Base-by-base conservation (phyloP, 2,888 invertebrate genomes). In the Melinaea menophilus region DNA sequence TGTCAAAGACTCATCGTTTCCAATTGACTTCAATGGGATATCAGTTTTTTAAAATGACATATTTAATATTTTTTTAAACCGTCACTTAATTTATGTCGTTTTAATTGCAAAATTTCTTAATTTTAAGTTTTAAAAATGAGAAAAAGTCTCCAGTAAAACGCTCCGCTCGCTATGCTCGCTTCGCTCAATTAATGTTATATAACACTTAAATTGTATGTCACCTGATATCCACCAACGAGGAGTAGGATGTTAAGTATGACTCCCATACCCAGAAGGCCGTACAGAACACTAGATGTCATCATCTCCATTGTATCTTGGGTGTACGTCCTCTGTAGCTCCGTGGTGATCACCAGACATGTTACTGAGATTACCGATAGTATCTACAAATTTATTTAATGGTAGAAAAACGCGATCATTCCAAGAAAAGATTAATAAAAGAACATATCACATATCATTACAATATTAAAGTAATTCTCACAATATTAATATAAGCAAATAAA, bases 251-350 rank as follows among this genome's bases (percentile, higher is more conserved):
- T 89, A 60, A 90, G 71, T 47, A 90, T 82, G n/a, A 89, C 79
- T 31, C 86, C 80, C 88, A 90, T 88, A 0, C 89, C 90, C 13
- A 90, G 78, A 58, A 89, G 85, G 63, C 87, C 85, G 71, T 84
- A 89, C 47, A 90, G 77, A 22, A 88, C 81, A 0, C 88, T 86
- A 0, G 84, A 78, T 3, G 85, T 86, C 57, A 82, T 75, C 48
- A 80, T 79, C 67, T 89, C 88, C 31, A 87, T 61, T 0, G 84
- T 79, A 0, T 79, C 73, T 45, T 81, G 81, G 56, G 80, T 67
- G 48, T 76, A 73, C 4, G 72, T 62, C 67, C 76, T 81, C 65
- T 82, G 79, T 59, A 85, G 64, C 67, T 88, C 90, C 0, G 85
- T 86, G 3, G 80, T 83, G 58, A 87, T 78, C 54, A 87, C 79